These are phyloP conservation scores for Stomorhina lunata DNA, from an alignment of 2,888 invertebrate genomes.

Conservation along the genomic window DNA sequence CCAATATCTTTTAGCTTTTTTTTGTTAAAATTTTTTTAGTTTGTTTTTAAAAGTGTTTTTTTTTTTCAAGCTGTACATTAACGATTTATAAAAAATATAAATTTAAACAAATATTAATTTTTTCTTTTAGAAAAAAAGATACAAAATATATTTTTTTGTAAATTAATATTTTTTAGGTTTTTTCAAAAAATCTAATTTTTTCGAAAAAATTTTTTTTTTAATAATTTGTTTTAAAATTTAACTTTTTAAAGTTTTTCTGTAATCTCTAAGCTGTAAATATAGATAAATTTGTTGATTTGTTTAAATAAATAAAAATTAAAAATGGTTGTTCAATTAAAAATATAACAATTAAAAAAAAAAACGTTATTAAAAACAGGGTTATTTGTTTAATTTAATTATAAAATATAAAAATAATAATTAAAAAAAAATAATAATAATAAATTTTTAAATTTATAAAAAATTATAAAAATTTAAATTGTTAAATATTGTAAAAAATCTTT, in stretches of 20 bases:
- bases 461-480: conserved; percentile 23
- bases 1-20: neutral
- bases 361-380: conserved; percentile 53
- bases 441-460: conserved; percentile 19
- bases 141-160: no score
- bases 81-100: neutral
- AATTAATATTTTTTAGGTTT: no score
- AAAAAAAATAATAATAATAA: conserved; percentile 26
- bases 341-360: conserved; percentile 32
- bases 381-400: conserved; percentile 58
- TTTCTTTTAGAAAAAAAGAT: neutral
- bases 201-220: no score
- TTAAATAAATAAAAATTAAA: conserved; percentile 48
- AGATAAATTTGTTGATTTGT: conserved; percentile 32
- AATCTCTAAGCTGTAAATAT: conserved; percentile 39
- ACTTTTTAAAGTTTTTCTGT: no score
- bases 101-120: neutral
- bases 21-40: conserved; percentile 2
- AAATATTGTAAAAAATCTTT: conserved; percentile 35
- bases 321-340: conserved; percentile 57
- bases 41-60: neutral
- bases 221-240: no score
- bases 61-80: conserved; percentile 4
- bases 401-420: conserved; percentile 22
- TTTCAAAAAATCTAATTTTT: no score